Percentiles rank a stretch among this genome's conserved stretches.
phyloP scores from a whole-genome alignment of 2,888 invertebrate species.

The Phortica magna region DNA sequence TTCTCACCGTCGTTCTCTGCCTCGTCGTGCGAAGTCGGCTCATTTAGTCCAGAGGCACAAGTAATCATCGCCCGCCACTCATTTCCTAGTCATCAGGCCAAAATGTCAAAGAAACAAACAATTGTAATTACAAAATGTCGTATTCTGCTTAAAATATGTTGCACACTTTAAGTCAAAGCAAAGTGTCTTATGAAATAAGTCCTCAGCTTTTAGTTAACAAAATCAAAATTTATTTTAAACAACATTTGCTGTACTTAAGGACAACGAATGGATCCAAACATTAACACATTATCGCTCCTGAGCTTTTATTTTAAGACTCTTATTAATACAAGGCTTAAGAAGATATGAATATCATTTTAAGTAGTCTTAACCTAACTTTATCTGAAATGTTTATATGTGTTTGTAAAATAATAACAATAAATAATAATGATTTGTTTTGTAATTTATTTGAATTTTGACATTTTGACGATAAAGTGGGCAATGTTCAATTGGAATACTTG shows the following conservation, averaged over 20 bases:
- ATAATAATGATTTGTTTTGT: too few species aligned
- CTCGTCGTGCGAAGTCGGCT: too few species aligned
- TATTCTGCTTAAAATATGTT: too few species aligned
- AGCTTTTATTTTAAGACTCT: background rate
- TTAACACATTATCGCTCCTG: background rate
- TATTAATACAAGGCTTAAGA: background rate
- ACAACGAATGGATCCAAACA: too few species aligned
- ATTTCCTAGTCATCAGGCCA: background rate
- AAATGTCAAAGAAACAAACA: background rate
- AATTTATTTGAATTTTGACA: too few species aligned
- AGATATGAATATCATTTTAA: background rate
- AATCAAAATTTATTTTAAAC: too few species aligned
- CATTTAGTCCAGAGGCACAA: background rate
- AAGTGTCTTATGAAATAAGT: background rate
- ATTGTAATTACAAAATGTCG: too few species aligned
- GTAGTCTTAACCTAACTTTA: background rate
- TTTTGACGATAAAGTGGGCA: too few species aligned
- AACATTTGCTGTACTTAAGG: too few species aligned
- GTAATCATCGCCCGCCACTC: background rate
- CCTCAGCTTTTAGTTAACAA: background rate
- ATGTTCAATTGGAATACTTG: too few species aligned
- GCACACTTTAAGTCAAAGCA: too few species aligned
- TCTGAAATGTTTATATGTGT: background rate
- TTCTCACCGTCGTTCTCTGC: background rate
- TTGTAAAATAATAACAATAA: background rate